Base-by-base conservation (phyloP, 2,888 invertebrate genomes). In the Drosophila trichaetosa region DNA sequence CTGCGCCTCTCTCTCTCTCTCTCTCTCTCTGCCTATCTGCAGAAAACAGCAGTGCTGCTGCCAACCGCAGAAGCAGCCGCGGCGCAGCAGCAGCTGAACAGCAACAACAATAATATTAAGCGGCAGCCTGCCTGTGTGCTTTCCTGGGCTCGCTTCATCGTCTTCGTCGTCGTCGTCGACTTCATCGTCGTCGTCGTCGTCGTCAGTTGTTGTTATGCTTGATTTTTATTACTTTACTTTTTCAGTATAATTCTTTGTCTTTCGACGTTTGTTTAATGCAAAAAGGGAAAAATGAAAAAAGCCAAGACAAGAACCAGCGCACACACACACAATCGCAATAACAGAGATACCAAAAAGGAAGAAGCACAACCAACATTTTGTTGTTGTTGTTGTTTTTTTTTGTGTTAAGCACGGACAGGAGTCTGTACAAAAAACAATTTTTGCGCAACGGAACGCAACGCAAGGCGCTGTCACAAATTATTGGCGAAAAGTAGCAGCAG, bases 171-270 rank as follows among this genome's bases (percentile, higher is more conserved):
- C 21, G 13, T 46, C 46, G 40, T 62, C 65, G 53, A 48, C 67
- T 63, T 62, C 27, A 13, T 27, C 38, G 61, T 54, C 52, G 51
- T 60, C 53, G 51, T 40, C 49, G 75, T 34, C 49, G 75, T 49
- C 64, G 67, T 56, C 56, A 48, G 57, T 57, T 66, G 85, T 75
- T 84, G 75, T 82, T 84, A 80, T 82, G 79, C 77, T 87, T 87
- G 83, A 79, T 82, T 86, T 82, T 82, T 84, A 88, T 86, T 83
- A 86, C 89, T 83, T 87, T 83, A 80, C 79, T 88, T 85, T 87
- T 88, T 72, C 83, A 71, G 76, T 83, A 86, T 82, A 81, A 81
- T 87, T 86, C 89, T 83, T 88, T 87, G 89, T 88, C 87, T 83
- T 87, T 83, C 83, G 81, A 72, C 76, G 82, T 87, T 87, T 86